Evolutionary conservation across 2,113 vertebrate genomes (phyloP), one percentile per base, ranked within the genome.

Genomic region (Anarhynchus alexandrinus): DNA sequence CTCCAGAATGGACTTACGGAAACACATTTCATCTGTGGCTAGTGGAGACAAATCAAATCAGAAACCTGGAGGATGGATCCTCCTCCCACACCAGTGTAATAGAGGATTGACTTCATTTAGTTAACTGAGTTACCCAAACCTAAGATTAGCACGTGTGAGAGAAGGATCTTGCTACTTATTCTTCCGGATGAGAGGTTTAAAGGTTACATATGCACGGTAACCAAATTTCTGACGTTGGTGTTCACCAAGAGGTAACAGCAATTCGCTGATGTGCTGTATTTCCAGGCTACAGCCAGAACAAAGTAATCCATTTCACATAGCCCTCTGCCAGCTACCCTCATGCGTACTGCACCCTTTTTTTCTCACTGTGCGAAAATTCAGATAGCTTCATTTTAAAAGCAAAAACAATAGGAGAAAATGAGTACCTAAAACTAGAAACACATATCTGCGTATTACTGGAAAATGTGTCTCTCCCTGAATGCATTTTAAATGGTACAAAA

Each of bases 1-100:
- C 36, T 83, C 64, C 57, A 85, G 81, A 74, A 87, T 42, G 86
- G 91, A 94, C 83, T 95, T 81, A 36, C 9, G 49, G 71, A 70
- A 84, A 87, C 61, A 69, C 34, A 79, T 82, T 94, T 96, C 55
- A 93, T 77, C 82, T 88, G 40, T 94, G 88, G 86, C 90, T 88
- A 83, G 38, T 67, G 55, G 65, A 94, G 72, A 81, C 59, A 95
- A 93, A 95, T 88, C 85, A 88, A 72, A 91, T 90, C 72, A 85
- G 84, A 88, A 96, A 87, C 51, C 59, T 88, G 47, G 81, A 85
- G 62, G 45, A 69, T 62, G 51, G 45, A 83, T 90, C 47, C 23
- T 92, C 29, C 59, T 94, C 69, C 52, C n/a, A 43, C 40, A 64
- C 9, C 51, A 40, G 11, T 25, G 20, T 71, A 86, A 59, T 4